These are phyloP conservation scores for Pomatostomus ruficeps DNA, from an alignment of 2,113 vertebrate species.

Conservation along the genomic window DNA sequence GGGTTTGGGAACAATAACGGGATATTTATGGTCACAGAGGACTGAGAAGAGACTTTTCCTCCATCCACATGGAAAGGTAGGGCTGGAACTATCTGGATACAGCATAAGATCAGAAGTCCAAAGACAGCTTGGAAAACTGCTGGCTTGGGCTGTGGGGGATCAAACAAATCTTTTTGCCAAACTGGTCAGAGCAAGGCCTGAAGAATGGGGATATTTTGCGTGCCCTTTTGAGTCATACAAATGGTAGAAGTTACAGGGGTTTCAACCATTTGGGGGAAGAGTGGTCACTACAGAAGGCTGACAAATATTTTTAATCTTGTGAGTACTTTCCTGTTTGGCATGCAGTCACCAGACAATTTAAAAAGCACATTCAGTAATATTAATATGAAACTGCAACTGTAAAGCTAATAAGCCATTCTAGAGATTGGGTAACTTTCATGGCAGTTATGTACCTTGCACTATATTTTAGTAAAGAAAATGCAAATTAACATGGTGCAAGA, in stretches of 20 bases:
- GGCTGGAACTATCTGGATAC: not conserved
- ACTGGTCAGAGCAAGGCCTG: not conserved
- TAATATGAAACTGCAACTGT: not conserved
- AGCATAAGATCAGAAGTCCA: not conserved
- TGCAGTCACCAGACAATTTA: not conserved
- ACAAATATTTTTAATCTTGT: not conserved
- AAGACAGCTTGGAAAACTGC: not conserved
- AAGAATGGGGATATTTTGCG: accelerated
- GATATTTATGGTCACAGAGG: not conserved
- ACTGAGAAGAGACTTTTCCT: not conserved
- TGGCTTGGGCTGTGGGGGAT: not conserved
- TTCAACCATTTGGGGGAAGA: not conserved
- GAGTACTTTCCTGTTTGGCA: not conserved
- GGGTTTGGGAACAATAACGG: not conserved
- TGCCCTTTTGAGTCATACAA: not conserved
- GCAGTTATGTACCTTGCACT: not conserved
- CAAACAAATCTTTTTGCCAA: not conserved
- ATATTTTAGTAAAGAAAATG: constrained; percentile 10
- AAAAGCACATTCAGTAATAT: not conserved
- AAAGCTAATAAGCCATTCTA: not conserved
- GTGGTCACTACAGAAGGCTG: not conserved
- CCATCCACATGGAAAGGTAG: not conserved
- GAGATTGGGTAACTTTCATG: not conserved
- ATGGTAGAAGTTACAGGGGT: not conserved
- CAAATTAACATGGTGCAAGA: not conserved